Evolutionary conservation across 2,797 vertebrate species (phyloP), one percentile per base, ranked within the genome.

Genomic region (Benthosema pterotum): DNA sequence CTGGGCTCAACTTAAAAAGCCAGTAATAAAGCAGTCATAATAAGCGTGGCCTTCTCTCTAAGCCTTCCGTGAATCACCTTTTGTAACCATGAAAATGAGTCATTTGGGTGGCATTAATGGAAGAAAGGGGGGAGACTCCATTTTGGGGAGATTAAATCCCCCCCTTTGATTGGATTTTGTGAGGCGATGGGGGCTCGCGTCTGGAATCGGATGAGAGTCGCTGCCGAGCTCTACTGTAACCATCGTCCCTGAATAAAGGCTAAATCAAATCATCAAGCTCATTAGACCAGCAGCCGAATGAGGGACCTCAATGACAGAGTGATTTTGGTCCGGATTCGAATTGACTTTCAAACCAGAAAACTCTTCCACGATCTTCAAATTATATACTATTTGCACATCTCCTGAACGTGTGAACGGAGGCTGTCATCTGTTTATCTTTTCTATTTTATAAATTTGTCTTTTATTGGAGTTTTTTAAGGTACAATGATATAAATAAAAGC

Each of bases 1-100:
- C 42, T 32, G 19, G 28, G 19, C 42, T 43, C 43, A 61, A 11
- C 52, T 67, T 48, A 67, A 63, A 64, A 61, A 68, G 59, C 67
- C 77, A 71, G 60, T 69, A 67, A 74, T 74, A 77, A 74, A 77
- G 48, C 68, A 65, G 60, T 52, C 55, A 52, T 71, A 72, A 58
- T 66, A 80, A 72, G 59, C 67, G 22, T 11, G 17, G 17, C 18
- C 43, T 50, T 19, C 49, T 22, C 28, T 52, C 52, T 71, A 75
- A 72, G 67, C 56, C 65, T 64, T 64, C 55, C 58, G 57, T 51
- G 69, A 81, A 78, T 76, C 68, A 65, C 52, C 68, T 63, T 68
- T 67, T 75, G 62, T 47, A 71, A 75, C 60, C 60, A 62, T 72
- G 62, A 67, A 67, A 79, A 77, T 42, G 28, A 57, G 52, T 47